These are phyloP conservation scores for Boulengeromyrus knoepffleri DNA, from an alignment of 2,113 vertebrate species.

Conservation along the genomic window DNA sequence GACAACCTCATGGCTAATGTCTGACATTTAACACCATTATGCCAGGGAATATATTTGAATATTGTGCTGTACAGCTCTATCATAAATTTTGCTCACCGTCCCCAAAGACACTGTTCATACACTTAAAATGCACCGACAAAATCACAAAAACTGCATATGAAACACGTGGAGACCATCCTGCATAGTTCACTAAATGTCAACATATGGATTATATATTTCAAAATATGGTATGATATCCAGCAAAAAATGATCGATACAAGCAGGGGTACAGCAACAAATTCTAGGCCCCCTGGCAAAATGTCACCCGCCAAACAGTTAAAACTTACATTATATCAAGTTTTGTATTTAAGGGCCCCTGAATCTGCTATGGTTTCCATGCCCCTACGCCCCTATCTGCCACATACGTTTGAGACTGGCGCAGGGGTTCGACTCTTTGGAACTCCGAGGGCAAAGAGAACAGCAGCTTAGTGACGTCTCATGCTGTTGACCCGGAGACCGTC, in stretches of 20 bases:
- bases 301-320: neutral
- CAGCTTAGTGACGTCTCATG: neutral
- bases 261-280: neutral
- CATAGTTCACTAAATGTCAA: neutral
- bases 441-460: neutral
- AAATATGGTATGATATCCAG: neutral
- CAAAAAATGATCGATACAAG: neutral
- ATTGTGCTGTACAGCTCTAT: neutral
- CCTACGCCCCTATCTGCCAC: neutral
- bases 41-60: neutral
- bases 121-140: neutral
- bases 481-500: neutral
- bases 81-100: neutral
- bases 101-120: neutral
- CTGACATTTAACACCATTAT: neutral
- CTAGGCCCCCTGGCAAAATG: neutral
- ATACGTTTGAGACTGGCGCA: neutral
- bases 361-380: neutral
- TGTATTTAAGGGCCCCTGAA: neutral
- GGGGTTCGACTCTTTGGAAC: neutral
- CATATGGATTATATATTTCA: neutral
- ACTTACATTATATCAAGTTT: neutral
- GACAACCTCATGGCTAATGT: neutral
- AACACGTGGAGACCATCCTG: neutral
- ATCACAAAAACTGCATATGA: neutral